These are phyloP conservation scores for Tachina fera DNA, from an alignment of 2,888 invertebrate species.

Conservation along the genomic window DNA sequence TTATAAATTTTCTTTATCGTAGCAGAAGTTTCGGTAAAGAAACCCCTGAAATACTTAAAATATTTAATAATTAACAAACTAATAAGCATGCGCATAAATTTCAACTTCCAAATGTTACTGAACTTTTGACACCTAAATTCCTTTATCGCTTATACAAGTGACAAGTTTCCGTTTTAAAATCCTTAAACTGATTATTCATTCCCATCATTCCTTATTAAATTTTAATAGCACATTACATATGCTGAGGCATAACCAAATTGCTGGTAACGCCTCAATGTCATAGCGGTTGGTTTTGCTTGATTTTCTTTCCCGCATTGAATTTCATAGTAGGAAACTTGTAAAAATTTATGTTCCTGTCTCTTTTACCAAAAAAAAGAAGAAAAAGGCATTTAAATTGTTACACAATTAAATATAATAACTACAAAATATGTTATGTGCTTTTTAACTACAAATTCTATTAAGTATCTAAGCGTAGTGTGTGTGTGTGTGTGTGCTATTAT, in stretches of 20 bases:
- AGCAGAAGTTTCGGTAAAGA: no score
- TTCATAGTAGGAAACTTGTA: slow-evolving; percentile 39
- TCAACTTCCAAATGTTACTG: background rate
- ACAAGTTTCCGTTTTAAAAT: background rate
- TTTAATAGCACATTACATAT: slow-evolving; percentile 5
- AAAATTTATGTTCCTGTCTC: slow-evolving; percentile 15
- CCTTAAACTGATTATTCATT: slow-evolving; percentile 17
- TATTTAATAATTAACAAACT: no score
- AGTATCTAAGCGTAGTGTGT: slow-evolving; percentile 1
- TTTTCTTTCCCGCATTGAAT: slow-evolving; percentile 27
- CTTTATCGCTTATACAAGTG: background rate
- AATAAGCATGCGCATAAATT: background rate
- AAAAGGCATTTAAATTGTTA: slow-evolving; percentile 48
- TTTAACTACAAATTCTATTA: slow-evolving; percentile 8
- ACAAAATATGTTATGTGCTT: slow-evolving; percentile 50
- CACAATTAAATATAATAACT: slow-evolving; percentile 41
- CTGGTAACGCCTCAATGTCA: slow-evolving; percentile 73
- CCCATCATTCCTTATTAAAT: slow-evolving; percentile 32
- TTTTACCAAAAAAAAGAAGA: background rate
- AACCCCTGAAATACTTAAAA: no score
- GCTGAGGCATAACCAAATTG: slow-evolving; percentile 72
- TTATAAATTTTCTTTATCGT: no score
- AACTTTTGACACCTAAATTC: background rate
- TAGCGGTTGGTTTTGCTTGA: background rate
- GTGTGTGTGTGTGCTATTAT: slow-evolving; percentile 24